A percentile compares a stretch with the other conserved stretches of the same genome.
Evolutionary conservation across 92 coral and sea anemone species (phyloP).

Genomic region (Palythoa caribaeorum): DNA sequence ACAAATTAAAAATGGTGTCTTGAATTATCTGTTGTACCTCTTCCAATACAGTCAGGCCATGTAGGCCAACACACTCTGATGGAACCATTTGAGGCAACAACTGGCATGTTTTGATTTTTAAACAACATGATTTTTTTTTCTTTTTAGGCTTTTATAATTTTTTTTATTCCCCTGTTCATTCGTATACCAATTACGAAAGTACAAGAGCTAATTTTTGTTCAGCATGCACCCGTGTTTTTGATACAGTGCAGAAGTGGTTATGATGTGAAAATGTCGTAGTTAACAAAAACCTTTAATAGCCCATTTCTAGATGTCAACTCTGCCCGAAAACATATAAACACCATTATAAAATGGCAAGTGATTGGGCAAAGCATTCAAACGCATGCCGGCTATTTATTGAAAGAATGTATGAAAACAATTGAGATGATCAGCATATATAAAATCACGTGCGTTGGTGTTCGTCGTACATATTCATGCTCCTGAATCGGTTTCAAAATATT

Average conservation of each 20-base stretch:
- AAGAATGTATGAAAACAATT: slow-evolving; percentile 25
- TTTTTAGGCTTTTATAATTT: background rate
- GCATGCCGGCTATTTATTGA: slow-evolving; percentile 26
- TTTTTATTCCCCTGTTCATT: slow-evolving; percentile 16
- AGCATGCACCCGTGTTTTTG: slow-evolving; percentile 22
- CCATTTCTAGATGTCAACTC: slow-evolving; percentile 34
- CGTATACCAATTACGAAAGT: background rate
- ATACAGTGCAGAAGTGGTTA: slow-evolving; percentile 27
- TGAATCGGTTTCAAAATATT: slow-evolving; percentile 24
- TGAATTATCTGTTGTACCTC: slow-evolving; percentile 37
- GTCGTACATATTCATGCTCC: slow-evolving; percentile 19
- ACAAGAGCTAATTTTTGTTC: slow-evolving; percentile 17
- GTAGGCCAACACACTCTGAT: slow-evolving; percentile 25
- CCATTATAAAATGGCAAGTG: slow-evolving; percentile 33
- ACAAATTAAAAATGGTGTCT: slow-evolving; percentile 34
- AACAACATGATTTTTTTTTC: slow-evolving; percentile 16
- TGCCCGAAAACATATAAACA: slow-evolving; percentile 34
- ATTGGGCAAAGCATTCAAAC: slow-evolving; percentile 4
- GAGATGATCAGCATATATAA: slow-evolving; percentile 25
- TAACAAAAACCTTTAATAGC: slow-evolving; percentile 25
- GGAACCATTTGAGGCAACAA: slow-evolving; percentile 30
- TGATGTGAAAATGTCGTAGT: slow-evolving; percentile 16
- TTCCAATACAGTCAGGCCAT: slow-evolving; percentile 35
- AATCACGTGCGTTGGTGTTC: slow-evolving; percentile 21
- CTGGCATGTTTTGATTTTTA: slow-evolving; percentile 4